Conservation (phyloP, 2,888 invertebrate species). For the Epirrhoe alternata region DNA sequence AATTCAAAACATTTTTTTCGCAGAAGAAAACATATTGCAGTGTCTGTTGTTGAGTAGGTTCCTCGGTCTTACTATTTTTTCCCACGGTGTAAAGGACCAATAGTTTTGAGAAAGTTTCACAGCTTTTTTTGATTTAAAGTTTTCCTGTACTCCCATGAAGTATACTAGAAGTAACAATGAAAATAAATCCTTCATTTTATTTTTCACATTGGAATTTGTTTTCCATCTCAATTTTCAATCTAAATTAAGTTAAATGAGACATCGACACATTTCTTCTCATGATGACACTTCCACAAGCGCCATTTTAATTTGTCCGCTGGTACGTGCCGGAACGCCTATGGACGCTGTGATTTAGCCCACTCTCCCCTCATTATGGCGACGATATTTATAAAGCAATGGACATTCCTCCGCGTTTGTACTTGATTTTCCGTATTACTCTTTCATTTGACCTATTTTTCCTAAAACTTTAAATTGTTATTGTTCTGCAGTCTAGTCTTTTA, state of each 20-base stretch:
- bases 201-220: background rate
- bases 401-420: conserved; percentile 62
- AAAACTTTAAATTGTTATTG: conserved; percentile 2
- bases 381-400: conserved; percentile 73
- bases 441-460: conserved; percentile 42
- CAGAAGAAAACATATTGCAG: no score
- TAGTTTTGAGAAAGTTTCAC: no score
- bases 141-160: no score
- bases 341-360: conserved; percentile 60
- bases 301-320: conserved; percentile 48
- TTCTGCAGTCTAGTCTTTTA: conserved; percentile 36
- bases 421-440: conserved; percentile 68
- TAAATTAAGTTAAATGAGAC: conserved; percentile 4
- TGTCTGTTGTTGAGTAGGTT: no score
- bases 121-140: no score
- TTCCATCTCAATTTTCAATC: background rate
- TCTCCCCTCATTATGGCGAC: conserved; percentile 70
- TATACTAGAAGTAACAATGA: no score
- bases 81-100: no score
- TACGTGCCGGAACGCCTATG: conserved; percentile 68
- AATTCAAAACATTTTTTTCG: no score
- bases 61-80: no score
- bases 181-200: background rate
- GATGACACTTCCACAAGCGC: conserved; percentile 24
- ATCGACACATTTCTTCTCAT: conserved; percentile 5